Conservation (phyloP, 2,888 invertebrate genomes). For the Carpatolechia fugitivella region DNA sequence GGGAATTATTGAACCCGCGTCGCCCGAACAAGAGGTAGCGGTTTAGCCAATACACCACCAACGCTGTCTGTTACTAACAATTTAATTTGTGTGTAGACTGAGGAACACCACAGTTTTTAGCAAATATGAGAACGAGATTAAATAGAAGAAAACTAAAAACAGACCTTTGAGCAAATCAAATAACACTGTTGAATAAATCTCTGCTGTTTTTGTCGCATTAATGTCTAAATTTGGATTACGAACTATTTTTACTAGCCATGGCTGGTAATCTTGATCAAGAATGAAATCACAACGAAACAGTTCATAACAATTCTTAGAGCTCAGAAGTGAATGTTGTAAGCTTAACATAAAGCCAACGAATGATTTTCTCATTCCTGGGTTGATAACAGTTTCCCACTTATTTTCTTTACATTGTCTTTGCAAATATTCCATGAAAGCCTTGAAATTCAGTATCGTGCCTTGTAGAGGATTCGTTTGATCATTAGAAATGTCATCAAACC, state of each 20-base stretch:
- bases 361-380: conserved; percentile 90
- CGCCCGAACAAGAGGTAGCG: too few relatives aligned
- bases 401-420: conserved; percentile 75
- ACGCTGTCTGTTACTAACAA: too few relatives aligned
- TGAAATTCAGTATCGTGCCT: conserved; percentile 91
- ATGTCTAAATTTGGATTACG: conserved; percentile 90
- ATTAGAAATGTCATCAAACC: conserved; percentile 92
- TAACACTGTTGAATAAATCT: conserved; percentile 88
- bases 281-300: conserved; percentile 96
- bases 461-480: conserved; percentile 88
- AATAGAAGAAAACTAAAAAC: too few relatives aligned
- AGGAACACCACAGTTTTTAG: too few relatives aligned
- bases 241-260: conserved; percentile 96
- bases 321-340: conserved; percentile 85
- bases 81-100: too few relatives aligned
- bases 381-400: conserved; percentile 87
- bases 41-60: too few relatives aligned
- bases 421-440: conserved; percentile 83
- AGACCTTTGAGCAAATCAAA: conserved; percentile 92
- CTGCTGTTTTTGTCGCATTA: conserved; percentile 90
- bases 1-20: too few relatives aligned
- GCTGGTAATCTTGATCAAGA: conserved; percentile 89
- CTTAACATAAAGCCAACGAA: conserved; percentile 89
- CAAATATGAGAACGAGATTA: too few relatives aligned
- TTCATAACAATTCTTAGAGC: conserved; percentile 89